Conservation (phyloP, 2,113 vertebrate species). For the Entomyzon cyanotis region DNA sequence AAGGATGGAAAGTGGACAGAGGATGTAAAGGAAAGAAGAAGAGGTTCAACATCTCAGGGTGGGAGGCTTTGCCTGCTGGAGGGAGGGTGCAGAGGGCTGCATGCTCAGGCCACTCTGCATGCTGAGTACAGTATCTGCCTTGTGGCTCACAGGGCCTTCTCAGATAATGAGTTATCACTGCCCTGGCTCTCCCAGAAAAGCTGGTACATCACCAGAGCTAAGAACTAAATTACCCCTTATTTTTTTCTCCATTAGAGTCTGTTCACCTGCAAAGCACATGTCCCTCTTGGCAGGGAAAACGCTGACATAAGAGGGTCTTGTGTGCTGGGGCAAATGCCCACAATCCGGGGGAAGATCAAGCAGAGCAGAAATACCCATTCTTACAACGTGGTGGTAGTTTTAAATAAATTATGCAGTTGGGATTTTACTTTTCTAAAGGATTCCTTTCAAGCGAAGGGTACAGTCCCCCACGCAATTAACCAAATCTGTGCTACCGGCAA, state of each 20-base stretch:
- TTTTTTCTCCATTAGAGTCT: background rate
- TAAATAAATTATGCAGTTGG: background rate
- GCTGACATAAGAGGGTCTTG: background rate
- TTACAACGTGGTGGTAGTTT: background rate
- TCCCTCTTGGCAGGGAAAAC: background rate
- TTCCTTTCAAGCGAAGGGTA: background rate
- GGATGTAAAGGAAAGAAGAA: background rate
- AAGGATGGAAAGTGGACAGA: fast-evolving
- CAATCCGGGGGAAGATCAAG: fast-evolving
- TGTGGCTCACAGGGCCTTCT: background rate
- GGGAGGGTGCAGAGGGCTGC: background rate
- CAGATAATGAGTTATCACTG: background rate
- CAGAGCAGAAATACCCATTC: background rate
- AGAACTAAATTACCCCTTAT: background rate
- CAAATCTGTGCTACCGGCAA: background rate
- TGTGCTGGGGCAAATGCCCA: too few species aligned
- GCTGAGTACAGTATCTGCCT: background rate
- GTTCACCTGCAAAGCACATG: background rate
- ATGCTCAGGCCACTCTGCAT: fast-evolving
- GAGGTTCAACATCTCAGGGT: background rate
- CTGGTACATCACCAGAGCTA: background rate
- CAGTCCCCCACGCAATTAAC: fast-evolving
- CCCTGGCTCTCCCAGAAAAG: background rate
- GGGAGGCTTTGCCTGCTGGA: background rate
- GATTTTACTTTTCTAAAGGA: background rate